Evolutionary conservation across 2,113 vertebrate species (phyloP).

Genomic region (Syrrhaptes paradoxus): DNA sequence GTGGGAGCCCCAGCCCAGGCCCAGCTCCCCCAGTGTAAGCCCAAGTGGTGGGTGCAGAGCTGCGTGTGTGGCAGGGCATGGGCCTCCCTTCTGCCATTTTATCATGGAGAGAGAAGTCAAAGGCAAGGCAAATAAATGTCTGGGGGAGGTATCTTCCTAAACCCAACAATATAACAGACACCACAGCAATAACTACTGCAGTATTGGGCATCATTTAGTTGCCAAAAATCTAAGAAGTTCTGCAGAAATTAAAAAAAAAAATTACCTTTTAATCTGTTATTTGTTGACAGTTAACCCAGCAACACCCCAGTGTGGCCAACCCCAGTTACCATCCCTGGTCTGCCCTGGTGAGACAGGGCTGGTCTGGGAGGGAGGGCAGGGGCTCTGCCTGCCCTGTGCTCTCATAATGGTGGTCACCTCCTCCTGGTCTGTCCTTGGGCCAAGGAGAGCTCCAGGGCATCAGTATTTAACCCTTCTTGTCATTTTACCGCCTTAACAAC

Average conservation of each 20-base stretch:
- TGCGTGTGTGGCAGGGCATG: neutral
- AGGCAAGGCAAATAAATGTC: neutral
- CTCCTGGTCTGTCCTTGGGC: neutral
- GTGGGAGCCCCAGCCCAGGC: neutral
- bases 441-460: neutral
- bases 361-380: rapidly evolving
- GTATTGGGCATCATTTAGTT: neutral
- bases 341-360: rapidly evolving
- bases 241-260: neutral
- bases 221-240: neutral
- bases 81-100: neutral
- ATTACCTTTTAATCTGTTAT: neutral
- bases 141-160: neutral
- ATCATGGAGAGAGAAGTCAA: neutral
- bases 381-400: rapidly evolving
- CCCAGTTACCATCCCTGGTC: rapidly evolving
- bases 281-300: rapidly evolving
- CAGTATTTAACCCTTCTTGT: neutral
- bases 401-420: neutral
- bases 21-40: rapidly evolving
- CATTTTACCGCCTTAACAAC: neutral
- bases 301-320: rapidly evolving
- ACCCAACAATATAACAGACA: neutral
- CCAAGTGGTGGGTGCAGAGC: rapidly evolving
- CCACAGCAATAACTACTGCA: neutral